Conservation (phyloP, 2,888 invertebrate genomes). For the Pollenia labialis region DNA sequence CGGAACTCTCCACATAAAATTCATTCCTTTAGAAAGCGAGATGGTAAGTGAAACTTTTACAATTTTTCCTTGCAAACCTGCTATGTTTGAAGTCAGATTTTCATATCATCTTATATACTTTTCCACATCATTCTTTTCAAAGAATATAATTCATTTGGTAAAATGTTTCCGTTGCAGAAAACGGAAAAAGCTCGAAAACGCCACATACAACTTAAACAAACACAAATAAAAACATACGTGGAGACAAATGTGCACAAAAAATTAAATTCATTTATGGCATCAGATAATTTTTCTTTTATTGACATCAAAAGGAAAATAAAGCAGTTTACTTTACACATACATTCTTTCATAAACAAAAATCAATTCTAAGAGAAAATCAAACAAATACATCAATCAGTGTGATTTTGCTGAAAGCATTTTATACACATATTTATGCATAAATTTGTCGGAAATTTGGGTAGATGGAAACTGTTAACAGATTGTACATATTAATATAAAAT, state of each 20-base stretch:
- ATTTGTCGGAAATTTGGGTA: neutral
- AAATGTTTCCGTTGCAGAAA: too few relatives aligned
- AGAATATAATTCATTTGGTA: too few relatives aligned
- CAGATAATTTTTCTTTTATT: conserved; percentile 25
- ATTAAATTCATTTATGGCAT: conserved; percentile 4
- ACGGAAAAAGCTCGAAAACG: too few relatives aligned
- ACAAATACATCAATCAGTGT: conserved; percentile 1
- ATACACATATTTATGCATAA: neutral
- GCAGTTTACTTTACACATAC: neutral
- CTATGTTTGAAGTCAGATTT: too few relatives aligned
- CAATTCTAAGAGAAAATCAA: neutral
- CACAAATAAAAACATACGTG: neutral
- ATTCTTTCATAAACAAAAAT: neutral
- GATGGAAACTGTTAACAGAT: neutral
- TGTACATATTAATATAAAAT: neutral
- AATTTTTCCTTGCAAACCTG: too few relatives aligned
- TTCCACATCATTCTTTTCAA: too few relatives aligned
- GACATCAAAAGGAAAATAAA: neutral
- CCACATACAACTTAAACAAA: neutral
- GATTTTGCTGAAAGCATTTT: neutral
- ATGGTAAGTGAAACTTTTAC: too few relatives aligned
- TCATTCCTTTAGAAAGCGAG: too few relatives aligned
- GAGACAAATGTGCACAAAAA: neutral
- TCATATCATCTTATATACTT: too few relatives aligned
- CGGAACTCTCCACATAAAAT: too few relatives aligned